Evolutionary conservation across 2,113 vertebrate species (phyloP).

Genomic region (Pandion haliaetus): DNA sequence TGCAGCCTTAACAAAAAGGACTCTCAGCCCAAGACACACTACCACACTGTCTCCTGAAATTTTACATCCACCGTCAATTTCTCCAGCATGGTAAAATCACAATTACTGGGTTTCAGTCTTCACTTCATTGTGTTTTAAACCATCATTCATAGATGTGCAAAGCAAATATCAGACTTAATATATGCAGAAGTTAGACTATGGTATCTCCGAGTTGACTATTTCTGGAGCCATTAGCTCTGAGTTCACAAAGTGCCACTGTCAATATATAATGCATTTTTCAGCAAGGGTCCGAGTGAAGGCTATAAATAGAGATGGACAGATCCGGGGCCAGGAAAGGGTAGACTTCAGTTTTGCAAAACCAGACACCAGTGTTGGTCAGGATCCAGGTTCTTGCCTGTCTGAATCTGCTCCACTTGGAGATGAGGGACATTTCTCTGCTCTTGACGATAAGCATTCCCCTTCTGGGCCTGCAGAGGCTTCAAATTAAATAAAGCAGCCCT

Average conservation of each 20-base stretch:
- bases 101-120: background rate
- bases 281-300: background rate
- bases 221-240: background rate
- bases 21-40: background rate
- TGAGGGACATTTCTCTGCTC: background rate
- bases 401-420: background rate
- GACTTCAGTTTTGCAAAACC: slow-evolving; percentile 2
- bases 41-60: background rate
- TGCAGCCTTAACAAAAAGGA: background rate
- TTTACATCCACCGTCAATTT: background rate
- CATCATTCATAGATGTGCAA: background rate
- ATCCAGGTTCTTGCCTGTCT: background rate
- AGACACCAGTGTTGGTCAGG: background rate
- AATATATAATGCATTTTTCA: slow-evolving; percentile 38
- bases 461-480: background rate
- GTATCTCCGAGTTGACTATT: slow-evolving; percentile 19
- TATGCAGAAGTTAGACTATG: background rate
- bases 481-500: background rate
- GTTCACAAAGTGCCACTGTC: slow-evolving; percentile 8
- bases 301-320: slow-evolving; percentile 26
- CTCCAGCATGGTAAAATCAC: background rate
- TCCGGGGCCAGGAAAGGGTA: background rate
- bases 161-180: background rate
- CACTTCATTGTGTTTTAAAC: background rate
- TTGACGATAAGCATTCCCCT: background rate